Percentiles rank a stretch among this genome's conserved stretches.
Evolutionary conservation across 1,140 invertebrate genomes (phyloP).

Genomic region (Akabosia matsudoensis): DNA sequence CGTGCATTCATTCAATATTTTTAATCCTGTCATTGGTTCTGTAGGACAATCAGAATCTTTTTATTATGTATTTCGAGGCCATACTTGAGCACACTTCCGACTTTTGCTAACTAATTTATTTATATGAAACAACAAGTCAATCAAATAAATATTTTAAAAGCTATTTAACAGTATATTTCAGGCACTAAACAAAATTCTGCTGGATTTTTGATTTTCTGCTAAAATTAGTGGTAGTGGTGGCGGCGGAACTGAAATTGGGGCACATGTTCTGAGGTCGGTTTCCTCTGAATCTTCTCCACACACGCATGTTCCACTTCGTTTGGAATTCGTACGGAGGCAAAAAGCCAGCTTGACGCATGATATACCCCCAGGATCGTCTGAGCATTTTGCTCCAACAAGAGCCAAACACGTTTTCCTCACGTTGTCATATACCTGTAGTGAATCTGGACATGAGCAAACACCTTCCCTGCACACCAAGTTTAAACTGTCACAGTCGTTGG

Average conservation of each 20-base stretch:
- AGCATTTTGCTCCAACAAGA: slow-evolving; percentile 23
- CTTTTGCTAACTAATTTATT: too few species aligned
- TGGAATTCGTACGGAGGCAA: slow-evolving; percentile 20
- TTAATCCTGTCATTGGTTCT: too few species aligned
- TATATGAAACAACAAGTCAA: too few species aligned
- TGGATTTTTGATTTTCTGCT: neutral
- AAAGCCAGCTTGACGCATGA: slow-evolving; percentile 4
- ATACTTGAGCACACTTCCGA: too few species aligned
- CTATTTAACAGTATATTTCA: neutral
- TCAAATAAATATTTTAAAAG: too few species aligned
- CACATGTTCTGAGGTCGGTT: neutral
- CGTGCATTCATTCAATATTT: too few species aligned
- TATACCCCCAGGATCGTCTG: neutral
- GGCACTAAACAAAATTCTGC: neutral
- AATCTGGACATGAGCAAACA: slow-evolving; percentile 6
- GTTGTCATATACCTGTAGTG: slow-evolving; percentile 18
- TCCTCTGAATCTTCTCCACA: neutral
- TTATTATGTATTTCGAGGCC: too few species aligned
- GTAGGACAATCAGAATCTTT: too few species aligned
- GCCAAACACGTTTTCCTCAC: slow-evolving; percentile 19
- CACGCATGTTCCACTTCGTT: neutral
- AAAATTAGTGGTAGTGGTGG: neutral
- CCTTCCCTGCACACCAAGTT: slow-evolving; percentile 30
- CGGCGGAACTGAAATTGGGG: neutral
- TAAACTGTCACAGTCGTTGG: slow-evolving; percentile 25